phyloP scores from a whole-genome alignment of 2,888 invertebrate genomes.

The Heliconius ethilla region DNA sequence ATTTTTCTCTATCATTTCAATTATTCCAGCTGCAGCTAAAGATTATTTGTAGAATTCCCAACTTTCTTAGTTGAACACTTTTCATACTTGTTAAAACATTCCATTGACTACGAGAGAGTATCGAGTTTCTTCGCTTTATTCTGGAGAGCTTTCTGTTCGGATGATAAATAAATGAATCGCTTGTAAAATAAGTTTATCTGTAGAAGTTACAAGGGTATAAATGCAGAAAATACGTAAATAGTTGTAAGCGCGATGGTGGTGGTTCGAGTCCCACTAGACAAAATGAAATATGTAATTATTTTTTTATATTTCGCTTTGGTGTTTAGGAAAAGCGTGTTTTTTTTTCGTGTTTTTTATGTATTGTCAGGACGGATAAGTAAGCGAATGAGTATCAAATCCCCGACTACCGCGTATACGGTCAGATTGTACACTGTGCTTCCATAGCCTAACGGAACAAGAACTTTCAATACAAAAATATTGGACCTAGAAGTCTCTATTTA shows the following conservation, averaged over 20 bases:
- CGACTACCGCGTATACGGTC: neutral
- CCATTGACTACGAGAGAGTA: slow-evolving; percentile 11
- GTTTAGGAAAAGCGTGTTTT: too few species aligned
- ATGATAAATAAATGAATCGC: slow-evolving; percentile 4
- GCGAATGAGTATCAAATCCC: neutral
- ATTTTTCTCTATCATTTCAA: slow-evolving; percentile 14
- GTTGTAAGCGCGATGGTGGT: too few species aligned
- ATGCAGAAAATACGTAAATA: too few species aligned
- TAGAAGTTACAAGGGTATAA: neutral
- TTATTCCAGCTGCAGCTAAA: slow-evolving; percentile 14
- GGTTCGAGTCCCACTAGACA: too few species aligned
- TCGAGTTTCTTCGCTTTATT: slow-evolving; percentile 5
- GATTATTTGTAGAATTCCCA: slow-evolving; percentile 17
- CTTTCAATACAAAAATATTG: neutral
- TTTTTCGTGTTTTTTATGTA: too few species aligned
- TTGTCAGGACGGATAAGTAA: too few species aligned
- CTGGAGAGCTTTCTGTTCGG: neutral
- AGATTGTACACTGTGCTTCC: neutral
- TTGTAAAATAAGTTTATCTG: neutral
- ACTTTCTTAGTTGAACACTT: slow-evolving; percentile 14
- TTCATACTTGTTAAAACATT: slow-evolving; percentile 15
- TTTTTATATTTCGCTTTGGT: too few species aligned
- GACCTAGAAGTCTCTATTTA: neutral
- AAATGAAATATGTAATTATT: too few species aligned
- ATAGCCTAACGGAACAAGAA: neutral